These are phyloP conservation scores for Drosophila leontia DNA, from an alignment of 1,140 invertebrate species.

Conservation along the genomic window DNA sequence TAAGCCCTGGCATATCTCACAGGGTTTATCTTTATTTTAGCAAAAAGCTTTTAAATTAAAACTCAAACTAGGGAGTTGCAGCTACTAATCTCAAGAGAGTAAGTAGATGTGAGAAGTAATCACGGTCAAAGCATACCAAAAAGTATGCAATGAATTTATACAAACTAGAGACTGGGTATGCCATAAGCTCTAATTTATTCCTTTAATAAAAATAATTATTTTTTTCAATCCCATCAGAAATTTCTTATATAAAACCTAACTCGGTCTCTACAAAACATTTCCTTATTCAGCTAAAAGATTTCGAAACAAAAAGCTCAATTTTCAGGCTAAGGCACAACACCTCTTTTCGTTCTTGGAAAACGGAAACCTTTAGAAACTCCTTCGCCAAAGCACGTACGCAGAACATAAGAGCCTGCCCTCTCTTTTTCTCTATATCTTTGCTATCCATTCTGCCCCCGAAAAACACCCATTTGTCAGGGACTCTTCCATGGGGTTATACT, in stretches of 20 bases:
- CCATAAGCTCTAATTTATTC: neutral
- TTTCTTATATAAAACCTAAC: neutral
- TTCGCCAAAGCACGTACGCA: constrained; percentile 66
- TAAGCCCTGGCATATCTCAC: neutral
- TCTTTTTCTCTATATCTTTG: neutral
- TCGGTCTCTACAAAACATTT: neutral
- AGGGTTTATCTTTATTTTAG: constrained; percentile 2
- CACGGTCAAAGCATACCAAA: neutral
- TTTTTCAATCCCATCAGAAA: no score
- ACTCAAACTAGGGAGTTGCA: neutral
- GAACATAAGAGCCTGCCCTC: constrained; percentile 25
- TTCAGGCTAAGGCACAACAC: constrained; percentile 42
- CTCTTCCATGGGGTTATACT: constrained; percentile 42
- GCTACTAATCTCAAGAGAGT: neutral
- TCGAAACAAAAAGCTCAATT: constrained; percentile 12
- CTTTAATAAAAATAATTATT: neutral
- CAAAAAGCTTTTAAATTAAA: neutral
- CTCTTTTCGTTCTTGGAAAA: constrained; percentile 10
- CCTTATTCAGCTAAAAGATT: neutral
- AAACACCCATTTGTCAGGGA: constrained; percentile 39
- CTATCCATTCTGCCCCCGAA: neutral
- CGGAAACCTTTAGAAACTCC: constrained; percentile 64
- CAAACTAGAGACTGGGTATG: neutral
- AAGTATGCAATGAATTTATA: neutral
- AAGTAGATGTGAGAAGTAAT: neutral